A percentile compares a stretch with the other conserved stretches of the same genome.
These are phyloP conservation scores for Cebuella pygmaea DNA, from an alignment of 2,797 vertebrate genomes.

Conservation along the genomic window DNA sequence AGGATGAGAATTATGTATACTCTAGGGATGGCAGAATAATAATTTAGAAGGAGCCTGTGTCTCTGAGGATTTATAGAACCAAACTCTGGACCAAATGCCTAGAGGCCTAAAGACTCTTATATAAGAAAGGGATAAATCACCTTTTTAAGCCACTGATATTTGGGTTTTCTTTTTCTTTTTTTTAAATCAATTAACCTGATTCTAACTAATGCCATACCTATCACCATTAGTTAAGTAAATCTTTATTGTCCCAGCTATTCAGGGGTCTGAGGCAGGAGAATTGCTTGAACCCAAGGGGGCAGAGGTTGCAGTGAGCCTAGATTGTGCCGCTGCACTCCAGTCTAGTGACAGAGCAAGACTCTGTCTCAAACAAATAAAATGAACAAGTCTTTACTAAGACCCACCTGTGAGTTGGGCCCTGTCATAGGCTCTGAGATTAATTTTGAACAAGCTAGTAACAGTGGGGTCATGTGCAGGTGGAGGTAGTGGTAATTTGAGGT, in stretches of 20 bases:
- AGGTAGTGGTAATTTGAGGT: neutral
- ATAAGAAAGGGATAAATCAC: neutral
- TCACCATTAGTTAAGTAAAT: neutral
- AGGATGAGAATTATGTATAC: rapidly evolving
- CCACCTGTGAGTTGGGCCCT: neutral
- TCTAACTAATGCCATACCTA: neutral
- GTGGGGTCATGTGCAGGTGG: no score
- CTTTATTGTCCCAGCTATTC: neutral
- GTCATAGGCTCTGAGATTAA: no score
- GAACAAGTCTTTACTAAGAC: neutral
- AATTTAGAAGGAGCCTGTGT: neutral
- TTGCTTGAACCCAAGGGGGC: no score
- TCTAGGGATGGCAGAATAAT: neutral
- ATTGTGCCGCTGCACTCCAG: no score
- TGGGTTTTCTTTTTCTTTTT: neutral
- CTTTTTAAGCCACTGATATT: neutral
- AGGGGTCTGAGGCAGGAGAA: no score
- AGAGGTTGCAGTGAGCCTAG: no score
- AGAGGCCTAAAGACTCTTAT: neutral
- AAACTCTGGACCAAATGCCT: neutral
- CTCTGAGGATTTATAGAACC: neutral
- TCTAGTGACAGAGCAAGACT: no score
- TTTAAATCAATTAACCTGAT: neutral
- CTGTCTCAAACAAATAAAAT: no score
- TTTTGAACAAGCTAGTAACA: neutral